These are phyloP conservation scores for Drosophila pseudotakahashii DNA, from an alignment of 2,888 invertebrate genomes.

Conservation along the genomic window DNA sequence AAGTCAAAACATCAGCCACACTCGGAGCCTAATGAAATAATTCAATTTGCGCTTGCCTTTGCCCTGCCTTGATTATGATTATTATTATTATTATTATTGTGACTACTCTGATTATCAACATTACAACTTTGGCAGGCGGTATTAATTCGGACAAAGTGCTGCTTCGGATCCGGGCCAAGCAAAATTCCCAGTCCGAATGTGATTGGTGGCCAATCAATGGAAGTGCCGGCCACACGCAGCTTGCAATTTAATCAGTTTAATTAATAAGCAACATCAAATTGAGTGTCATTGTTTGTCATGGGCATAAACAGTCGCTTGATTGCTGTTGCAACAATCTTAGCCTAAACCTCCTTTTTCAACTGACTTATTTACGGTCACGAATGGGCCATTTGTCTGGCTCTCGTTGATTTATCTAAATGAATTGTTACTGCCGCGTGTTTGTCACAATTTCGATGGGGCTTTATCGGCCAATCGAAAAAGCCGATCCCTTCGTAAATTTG, in stretches of 20 bases:
- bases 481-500: background rate
- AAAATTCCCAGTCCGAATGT: constrained; percentile 5
- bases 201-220: constrained; percentile 39
- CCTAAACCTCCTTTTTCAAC: constrained; percentile 38
- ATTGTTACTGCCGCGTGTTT: constrained; percentile 73
- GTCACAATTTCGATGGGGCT: constrained; percentile 46
- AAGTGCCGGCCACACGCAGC: constrained; percentile 40
- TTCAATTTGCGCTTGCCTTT: constrained; percentile 55
- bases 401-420: constrained; percentile 69
- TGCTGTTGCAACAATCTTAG: constrained; percentile 24
- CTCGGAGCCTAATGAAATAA: constrained; percentile 47
- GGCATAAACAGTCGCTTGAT: constrained; percentile 45
- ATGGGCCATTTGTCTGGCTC: constrained; percentile 28
- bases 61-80: constrained; percentile 48
- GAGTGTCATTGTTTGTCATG: constrained; percentile 44
- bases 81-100: constrained; percentile 34
- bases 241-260: constrained; percentile 72
- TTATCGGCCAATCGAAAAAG: constrained; percentile 6
- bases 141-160: constrained; percentile 53
- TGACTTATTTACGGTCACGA: constrained; percentile 49
- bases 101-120: constrained; percentile 28
- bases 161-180: constrained; percentile 5
- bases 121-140: constrained; percentile 41
- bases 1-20: constrained; percentile 9
- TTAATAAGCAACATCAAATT: constrained; percentile 63